Evolutionary conservation across 2,797 vertebrate species (phyloP), one percentile per base, ranked within the genome.

Genomic region (Gymnoscopelus braueri): DNA sequence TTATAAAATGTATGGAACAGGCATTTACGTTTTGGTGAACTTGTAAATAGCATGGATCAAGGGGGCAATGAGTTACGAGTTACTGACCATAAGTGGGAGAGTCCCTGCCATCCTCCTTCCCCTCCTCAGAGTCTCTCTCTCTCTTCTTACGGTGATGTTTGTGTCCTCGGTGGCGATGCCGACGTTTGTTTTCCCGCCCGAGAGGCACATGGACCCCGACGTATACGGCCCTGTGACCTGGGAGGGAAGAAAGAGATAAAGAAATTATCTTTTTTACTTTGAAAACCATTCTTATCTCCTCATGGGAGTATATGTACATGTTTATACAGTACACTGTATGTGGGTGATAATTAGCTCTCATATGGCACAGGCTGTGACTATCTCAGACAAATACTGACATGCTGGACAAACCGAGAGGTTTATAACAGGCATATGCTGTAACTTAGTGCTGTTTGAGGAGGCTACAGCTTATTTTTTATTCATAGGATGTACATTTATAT

Each of bases 141-240:
- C 74, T 90, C 88, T 93, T 95, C 76, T 95, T 95, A 78, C 94
- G 89, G 77, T 97, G 96, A 90, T 98, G 97, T 63, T 85, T 95
- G 87, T 98, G 98, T 57, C 96, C 96, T 72, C 96, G 91, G 85
- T 98, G 98, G 29, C 93, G 94, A 55, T 98, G 98, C 50, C 95
- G 91, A 1, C 96, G 93, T 63, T 94, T 95, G 83, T 89, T 95
- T 68, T 96, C 95, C 78, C 95, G 95, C 76, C 97, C 96, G 61
- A 98, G 91, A 0, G 98, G 98, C 44, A 99, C 96, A 0, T 99
- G 98, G 78, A 99, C 96, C 5, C 97, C 98, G 52, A 98, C 95
- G 52, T 98, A 99, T 15, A 99, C 96, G 51, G 98, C 97, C 92
- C 96, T 94, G 90, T 99, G 97, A 80, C 96, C 97, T 99, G 80